These are phyloP conservation scores for Petrocephalus microphthalmus DNA, from an alignment of 2,113 vertebrate genomes.

Conservation along the genomic window DNA sequence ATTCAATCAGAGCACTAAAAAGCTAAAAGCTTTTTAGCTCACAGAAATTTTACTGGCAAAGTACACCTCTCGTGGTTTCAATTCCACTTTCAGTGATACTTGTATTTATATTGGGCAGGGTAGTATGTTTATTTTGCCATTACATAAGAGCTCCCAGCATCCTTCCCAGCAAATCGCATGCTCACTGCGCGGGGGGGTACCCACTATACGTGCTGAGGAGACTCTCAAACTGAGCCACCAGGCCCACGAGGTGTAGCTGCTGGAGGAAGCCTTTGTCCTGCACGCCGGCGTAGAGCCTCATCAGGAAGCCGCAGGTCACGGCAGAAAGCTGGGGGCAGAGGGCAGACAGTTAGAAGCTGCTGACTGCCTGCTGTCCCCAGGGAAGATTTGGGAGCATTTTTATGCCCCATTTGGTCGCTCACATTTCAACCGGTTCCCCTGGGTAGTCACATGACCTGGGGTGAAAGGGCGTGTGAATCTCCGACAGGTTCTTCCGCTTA, in stretches of 20 bases:
- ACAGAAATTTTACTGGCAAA: background rate
- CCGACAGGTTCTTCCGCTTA: background rate
- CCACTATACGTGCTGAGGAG: conserved; percentile 96
- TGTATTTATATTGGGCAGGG: background rate
- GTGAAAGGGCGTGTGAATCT: background rate
- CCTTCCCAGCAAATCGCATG: background rate
- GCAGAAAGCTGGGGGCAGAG: conserved; percentile 71
- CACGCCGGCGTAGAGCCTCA: conserved; percentile 80
- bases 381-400: background rate
- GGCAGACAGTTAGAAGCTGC: conserved; percentile 1
- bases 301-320: conserved; percentile 87
- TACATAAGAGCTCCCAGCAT: background rate
- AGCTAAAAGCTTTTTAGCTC: background rate
- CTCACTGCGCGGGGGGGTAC: too few species aligned
- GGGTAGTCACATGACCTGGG: background rate
- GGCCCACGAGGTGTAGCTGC: conserved; percentile 83
- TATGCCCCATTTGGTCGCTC: background rate
- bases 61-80: background rate
- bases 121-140: background rate
- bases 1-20: background rate
- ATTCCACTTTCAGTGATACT: background rate
- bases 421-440: background rate
- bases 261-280: conserved; percentile 80
- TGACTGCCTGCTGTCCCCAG: background rate
- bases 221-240: conserved; percentile 90